A percentile compares a stretch with the other conserved stretches of the same genome.
These are phyloP conservation scores for Bufo gargarizans DNA, from an alignment of 2,113 vertebrate species.

Conservation along the genomic window DNA sequence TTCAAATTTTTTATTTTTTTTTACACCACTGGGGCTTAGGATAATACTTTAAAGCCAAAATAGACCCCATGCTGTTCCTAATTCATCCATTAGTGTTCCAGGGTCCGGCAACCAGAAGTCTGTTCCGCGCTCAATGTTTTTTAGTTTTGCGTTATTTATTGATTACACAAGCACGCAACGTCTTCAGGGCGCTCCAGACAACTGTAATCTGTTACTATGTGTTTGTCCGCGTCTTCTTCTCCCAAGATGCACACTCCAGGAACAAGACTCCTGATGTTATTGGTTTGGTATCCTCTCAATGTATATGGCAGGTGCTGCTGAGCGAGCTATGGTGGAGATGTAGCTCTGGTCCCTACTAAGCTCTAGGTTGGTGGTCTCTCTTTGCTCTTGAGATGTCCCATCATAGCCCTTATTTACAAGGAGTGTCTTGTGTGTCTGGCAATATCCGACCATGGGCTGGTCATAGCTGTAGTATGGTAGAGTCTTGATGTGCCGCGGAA, in stretches of 20 bases:
- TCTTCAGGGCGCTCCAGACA: constrained; percentile 12
- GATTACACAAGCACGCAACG: constrained; percentile 19
- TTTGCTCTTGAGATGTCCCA: constrained; percentile 66
- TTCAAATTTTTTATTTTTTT: constrained; percentile 75
- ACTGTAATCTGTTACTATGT: constrained; percentile 48
- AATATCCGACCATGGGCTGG: constrained; percentile 76
- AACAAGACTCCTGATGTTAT: accelerated
- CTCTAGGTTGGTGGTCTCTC: constrained; percentile 68
- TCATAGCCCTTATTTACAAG: constrained; percentile 75
- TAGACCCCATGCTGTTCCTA: constrained; percentile 65
- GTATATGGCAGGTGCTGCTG: constrained; percentile 78
- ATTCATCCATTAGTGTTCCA: constrained; percentile 28
- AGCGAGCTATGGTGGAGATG: constrained; percentile 79
- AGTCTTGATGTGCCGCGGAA: constrained; percentile 78
- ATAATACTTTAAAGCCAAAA: constrained; percentile 71
- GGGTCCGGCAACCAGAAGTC: constrained; percentile 18
- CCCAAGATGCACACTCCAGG: neutral
- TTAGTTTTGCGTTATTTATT: constrained; percentile 48
- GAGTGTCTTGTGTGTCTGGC: constrained; percentile 79
- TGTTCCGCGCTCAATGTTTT: constrained; percentile 3
- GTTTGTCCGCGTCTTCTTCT: constrained; percentile 23
- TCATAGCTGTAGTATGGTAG: constrained; percentile 79
- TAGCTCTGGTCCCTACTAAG: constrained; percentile 76
- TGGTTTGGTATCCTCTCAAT: constrained; percentile 82
- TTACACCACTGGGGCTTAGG: constrained; percentile 72